Evolutionary conservation across 2,797 vertebrate species (phyloP).

Genomic region (Aratinga solstitialis): DNA sequence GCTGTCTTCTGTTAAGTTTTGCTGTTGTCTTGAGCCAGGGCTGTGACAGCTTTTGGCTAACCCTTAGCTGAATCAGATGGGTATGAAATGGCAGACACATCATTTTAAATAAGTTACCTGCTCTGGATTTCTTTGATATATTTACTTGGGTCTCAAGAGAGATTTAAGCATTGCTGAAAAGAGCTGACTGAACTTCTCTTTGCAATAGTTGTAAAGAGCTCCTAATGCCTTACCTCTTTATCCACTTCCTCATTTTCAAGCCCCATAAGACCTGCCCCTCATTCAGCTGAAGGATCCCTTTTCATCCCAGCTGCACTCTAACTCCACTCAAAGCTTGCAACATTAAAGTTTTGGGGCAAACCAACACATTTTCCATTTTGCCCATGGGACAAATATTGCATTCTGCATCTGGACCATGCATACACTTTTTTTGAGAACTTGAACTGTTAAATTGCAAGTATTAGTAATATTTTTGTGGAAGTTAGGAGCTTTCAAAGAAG

Average conservation of each 20-base stretch:
- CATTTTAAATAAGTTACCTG: neutral
- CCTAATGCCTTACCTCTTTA: neutral
- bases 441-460: neutral
- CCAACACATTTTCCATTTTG: neutral
- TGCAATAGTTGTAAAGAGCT: neutral
- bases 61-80: neutral
- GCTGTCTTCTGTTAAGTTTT: neutral
- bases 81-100: neutral
- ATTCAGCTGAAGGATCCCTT: neutral
- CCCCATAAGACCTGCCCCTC: neutral
- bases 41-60: neutral
- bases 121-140: neutral
- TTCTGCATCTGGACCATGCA: neutral
- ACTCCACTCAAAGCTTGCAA: neutral
- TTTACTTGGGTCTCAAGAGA: neutral
- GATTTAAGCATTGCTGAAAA: neutral
- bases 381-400: neutral
- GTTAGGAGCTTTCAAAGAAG: neutral
- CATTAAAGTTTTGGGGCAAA: neutral
- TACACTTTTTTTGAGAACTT: neutral
- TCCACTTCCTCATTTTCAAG: neutral
- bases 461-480: neutral
- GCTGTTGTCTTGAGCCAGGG: neutral
- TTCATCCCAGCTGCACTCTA: neutral
- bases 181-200: neutral